Evolutionary conservation across 2,888 invertebrate species (phyloP), one percentile per base, ranked within the genome.

Genomic region (Pantelozetes paolii): DNA sequence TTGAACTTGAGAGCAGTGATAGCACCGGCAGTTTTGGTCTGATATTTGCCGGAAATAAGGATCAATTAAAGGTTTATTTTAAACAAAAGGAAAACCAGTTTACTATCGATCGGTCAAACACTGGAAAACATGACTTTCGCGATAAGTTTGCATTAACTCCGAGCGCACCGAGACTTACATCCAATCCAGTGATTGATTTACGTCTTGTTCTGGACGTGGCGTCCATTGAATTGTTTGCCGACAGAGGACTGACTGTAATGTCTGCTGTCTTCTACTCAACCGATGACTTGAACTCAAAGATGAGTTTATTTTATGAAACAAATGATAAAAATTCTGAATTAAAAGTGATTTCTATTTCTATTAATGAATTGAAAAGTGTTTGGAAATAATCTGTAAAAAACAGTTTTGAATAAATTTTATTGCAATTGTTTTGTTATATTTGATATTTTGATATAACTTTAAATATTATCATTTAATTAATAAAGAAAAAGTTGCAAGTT

Each of bases 221-320:
- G 18, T 32, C 73, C 3, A 45, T 73, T 18, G 75, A 75, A 72
- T 23, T 75, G 18, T 75, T 73, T 59, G 57, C 20, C 18, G 75
- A 75, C 45, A 48, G 64, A n/a, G 75, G 75, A 18, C 40, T 75
- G 20, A 59, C 69, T 42, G 23, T 42, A 26, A 57, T 75, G 26
- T 73, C 75, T 6, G 48, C 11, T 30, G 28, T 59, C 6, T 45
- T 67, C 40, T 75, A 26, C 50, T 59, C 30, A 8, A 23, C 20
- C 9, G 26, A 62, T 11, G n/a, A 30, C 30, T 15, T 62, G 30
- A 62, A 23, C 30, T 30, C 62, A 30, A n/a, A 30, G 6, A 62
- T 62, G 18, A 32, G 6, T 30, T 30, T 62, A 3, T 62, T 62
- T 23, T 62, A 11, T 28, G 62, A 62, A 30, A 30, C 62, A 3